Evolutionary conservation across 2,797 vertebrate genomes (phyloP).

Genomic region (Eulemur albifrons): DNA sequence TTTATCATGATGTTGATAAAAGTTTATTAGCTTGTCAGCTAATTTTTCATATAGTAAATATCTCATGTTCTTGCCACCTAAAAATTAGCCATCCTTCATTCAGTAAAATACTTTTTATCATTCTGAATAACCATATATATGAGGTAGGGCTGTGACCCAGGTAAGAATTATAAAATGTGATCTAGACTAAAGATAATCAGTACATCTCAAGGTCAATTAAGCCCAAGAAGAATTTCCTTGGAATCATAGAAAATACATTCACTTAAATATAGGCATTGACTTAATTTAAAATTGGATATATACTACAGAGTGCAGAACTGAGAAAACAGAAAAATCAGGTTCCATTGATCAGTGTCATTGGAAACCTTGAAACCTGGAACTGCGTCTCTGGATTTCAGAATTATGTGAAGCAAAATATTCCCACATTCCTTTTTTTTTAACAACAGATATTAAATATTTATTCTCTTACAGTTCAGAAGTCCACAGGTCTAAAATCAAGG

Average conservation of each 20-base stretch:
- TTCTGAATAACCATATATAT: not conserved
- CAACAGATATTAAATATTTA: too few relatives aligned
- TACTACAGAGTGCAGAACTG: not conserved
- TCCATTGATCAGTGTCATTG: not conserved
- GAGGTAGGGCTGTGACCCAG: not conserved
- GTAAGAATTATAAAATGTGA: not conserved
- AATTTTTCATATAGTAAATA: not conserved
- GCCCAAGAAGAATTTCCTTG: not conserved
- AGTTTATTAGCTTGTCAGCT: not conserved
- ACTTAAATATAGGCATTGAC: not conserved
- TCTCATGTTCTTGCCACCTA: not conserved
- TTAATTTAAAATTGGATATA: not conserved
- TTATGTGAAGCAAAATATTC: not conserved
- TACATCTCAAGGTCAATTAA: not conserved
- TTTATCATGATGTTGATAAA: not conserved
- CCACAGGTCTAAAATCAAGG: too few relatives aligned
- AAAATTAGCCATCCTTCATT: not conserved
- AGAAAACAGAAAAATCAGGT: not conserved
- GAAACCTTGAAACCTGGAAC: not conserved
- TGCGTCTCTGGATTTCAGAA: not conserved
- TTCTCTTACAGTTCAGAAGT: too few relatives aligned
- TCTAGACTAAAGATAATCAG: not conserved
- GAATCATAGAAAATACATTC: not conserved
- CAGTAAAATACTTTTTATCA: not conserved
- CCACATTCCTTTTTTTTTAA: not conserved